phyloP scores from a whole-genome alignment of 2,113 vertebrate genomes.

The Chrysochloris asiatica region DNA sequence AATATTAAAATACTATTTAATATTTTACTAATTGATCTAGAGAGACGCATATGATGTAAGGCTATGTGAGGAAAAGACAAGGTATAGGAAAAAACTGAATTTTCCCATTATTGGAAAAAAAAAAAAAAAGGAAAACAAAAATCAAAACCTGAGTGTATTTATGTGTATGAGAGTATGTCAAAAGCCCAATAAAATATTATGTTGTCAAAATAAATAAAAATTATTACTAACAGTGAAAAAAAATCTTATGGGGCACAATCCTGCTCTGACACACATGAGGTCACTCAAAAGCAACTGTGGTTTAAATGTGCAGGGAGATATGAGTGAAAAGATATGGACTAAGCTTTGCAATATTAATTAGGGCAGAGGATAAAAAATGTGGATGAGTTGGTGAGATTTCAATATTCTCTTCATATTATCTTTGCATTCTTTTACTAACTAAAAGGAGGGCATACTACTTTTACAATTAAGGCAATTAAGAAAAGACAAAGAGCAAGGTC shows the following conservation, averaged over 20 bases:
- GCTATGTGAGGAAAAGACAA: no score
- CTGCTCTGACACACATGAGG: not conserved
- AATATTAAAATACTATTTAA: no score
- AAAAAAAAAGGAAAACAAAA: no score
- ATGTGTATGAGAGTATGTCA: not conserved
- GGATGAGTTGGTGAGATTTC: not conserved
- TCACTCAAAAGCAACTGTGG: not conserved
- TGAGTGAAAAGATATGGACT: not conserved
- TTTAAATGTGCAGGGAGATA: rapidly evolving
- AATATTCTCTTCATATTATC: not conserved
- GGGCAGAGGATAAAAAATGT: not conserved
- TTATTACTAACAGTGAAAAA: not conserved
- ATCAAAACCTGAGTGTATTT: no score
- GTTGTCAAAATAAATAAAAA: not conserved
- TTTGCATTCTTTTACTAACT: not conserved
- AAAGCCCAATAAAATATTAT: not conserved
- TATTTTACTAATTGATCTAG: no score
- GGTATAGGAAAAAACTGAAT: no score
- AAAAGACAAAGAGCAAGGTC: not conserved
- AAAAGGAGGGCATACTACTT: not conserved
- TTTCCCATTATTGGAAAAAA: no score
- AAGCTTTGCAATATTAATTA: not conserved
- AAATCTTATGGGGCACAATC: not conserved
- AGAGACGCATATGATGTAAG: no score
- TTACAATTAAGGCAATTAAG: no score